Evolutionary conservation across 2,113 vertebrate genomes (phyloP).

Genomic region (Leucosticte australis): DNA sequence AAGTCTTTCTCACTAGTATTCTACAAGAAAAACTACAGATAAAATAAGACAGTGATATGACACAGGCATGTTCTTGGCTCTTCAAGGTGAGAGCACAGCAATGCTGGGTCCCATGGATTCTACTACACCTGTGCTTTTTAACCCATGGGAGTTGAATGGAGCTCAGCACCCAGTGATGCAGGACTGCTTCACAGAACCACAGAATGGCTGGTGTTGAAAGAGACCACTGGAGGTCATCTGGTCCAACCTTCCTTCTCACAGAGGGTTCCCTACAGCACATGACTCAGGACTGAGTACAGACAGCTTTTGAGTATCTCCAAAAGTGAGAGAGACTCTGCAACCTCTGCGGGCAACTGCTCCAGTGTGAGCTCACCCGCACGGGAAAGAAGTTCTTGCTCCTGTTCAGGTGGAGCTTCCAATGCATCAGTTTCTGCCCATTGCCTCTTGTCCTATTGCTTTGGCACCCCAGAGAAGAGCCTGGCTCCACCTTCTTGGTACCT

Average conservation of each 20-base stretch:
- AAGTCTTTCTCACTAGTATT: not conserved
- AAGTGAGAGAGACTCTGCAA: not conserved
- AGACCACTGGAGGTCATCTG: not conserved
- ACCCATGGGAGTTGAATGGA: rapidly evolving
- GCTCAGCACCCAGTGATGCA: not conserved
- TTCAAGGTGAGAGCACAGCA: not conserved
- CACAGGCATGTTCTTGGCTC: rapidly evolving
- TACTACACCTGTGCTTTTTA: not conserved
- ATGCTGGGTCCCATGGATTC: not conserved
- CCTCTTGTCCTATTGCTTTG: not conserved
- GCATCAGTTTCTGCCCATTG: not conserved
- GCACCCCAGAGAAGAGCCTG: not conserved
- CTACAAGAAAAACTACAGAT: not conserved
- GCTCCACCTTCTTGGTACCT: not conserved
- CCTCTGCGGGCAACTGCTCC: not conserved
- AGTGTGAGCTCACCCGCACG: rapidly evolving
- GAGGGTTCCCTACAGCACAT: rapidly evolving
- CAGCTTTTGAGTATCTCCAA: not conserved
- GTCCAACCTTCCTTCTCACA: not conserved
- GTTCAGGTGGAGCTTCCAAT: not conserved
- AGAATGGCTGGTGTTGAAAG: not conserved
- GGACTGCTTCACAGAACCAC: not conserved
- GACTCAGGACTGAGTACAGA: not conserved
- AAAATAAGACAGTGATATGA: not conserved
- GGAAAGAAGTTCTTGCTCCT: not conserved